These are phyloP conservation scores for Nothocercus nigrocapillus DNA, from an alignment of 2,113 vertebrate species.

Conservation along the genomic window DNA sequence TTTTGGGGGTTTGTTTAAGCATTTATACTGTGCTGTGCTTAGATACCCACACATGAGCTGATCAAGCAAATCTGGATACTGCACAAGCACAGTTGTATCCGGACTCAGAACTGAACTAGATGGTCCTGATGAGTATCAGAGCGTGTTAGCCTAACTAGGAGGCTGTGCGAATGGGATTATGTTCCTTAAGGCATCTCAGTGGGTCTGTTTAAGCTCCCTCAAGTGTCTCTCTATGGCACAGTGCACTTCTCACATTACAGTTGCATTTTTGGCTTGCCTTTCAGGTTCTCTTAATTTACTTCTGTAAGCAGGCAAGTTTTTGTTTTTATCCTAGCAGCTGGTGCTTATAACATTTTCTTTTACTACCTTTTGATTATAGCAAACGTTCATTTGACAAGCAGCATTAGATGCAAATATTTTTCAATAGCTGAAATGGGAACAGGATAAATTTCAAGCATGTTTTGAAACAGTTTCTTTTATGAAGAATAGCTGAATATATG, in stretches of 20 bases:
- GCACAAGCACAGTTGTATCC: background rate
- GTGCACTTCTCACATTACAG: background rate
- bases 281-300: background rate
- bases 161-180: background rate
- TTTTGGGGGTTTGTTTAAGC: background rate
- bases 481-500: background rate
- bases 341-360: background rate
- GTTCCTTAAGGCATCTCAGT: background rate
- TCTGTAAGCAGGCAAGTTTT: background rate
- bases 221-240: background rate
- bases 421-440: background rate
- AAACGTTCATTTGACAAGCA: background rate
- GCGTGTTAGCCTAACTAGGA: background rate
- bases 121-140: background rate
- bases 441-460: background rate
- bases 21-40: background rate
- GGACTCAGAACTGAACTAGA: background rate
- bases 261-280: background rate
- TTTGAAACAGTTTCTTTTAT: background rate
- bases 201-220: background rate
- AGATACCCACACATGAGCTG: background rate
- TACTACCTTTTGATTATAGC: background rate
- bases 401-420: background rate
- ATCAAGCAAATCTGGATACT: background rate
- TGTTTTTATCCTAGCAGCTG: background rate